These are phyloP conservation scores for Eupsittula cactorum DNA, from an alignment of 2,113 vertebrate genomes.

Conservation along the genomic window DNA sequence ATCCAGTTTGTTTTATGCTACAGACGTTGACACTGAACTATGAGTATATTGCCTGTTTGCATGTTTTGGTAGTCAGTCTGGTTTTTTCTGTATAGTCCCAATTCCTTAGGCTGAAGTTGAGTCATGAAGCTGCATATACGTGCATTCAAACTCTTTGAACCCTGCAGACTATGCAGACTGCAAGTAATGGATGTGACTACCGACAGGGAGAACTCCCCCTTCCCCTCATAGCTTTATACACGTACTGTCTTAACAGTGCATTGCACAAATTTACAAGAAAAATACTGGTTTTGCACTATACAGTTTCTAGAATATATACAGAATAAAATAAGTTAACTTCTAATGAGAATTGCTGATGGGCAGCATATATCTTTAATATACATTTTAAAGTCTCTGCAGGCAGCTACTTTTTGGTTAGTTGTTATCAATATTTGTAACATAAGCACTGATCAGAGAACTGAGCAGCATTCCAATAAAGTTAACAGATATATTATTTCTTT, in stretches of 20 bases:
- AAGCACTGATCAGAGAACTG: conserved; percentile 89
- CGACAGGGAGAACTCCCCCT: neutral
- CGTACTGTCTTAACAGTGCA: conserved; percentile 90
- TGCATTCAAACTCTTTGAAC: conserved; percentile 58
- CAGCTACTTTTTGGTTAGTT: conserved; percentile 99
- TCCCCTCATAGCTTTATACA: conserved; percentile 74
- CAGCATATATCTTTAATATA: conserved; percentile 84
- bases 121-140: conserved; percentile 44
- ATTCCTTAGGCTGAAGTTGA: conserved; percentile 53
- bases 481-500: conserved; percentile 95
- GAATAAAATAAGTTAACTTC: conserved; percentile 99
- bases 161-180: conserved; percentile 50
- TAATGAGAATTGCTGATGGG: conserved; percentile 87
- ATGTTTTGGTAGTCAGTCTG: conserved; percentile 58
- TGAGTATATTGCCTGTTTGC: conserved; percentile 59
- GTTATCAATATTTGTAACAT: conserved; percentile 85
- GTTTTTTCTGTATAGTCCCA: conserved; percentile 30
- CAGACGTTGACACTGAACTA: conserved; percentile 57
- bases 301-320: conserved; percentile 98
- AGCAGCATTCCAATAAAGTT: conserved; percentile 91
- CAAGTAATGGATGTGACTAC: conserved; percentile 48
- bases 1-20: conserved; percentile 75
- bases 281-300: conserved; percentile 97
- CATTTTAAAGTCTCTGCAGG: conserved; percentile 95
- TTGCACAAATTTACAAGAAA: conserved; percentile 95